Evolutionary conservation across 2,113 vertebrate species (phyloP), one percentile per base, ranked within the genome.

Genomic region (Choloepus hoffmanni): DNA sequence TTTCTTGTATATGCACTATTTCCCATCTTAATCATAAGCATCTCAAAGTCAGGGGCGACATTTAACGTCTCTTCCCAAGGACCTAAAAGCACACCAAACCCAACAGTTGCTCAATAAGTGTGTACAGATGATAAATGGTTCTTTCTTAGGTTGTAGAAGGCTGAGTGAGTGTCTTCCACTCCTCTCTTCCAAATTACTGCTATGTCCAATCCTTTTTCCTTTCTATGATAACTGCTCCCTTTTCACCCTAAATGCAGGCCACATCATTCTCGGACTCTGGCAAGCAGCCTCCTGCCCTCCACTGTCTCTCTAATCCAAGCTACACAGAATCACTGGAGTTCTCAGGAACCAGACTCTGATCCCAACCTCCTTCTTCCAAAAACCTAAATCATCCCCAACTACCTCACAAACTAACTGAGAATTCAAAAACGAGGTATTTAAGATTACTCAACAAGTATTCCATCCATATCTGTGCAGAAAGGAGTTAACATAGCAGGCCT

Each of bases 301-400:
- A 0, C 60, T 77, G n/a, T 55, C 65, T 36, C 79, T 90, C 53
- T 72, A 62, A 92, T n/a, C n/a, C 21, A 92, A 65, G 30, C 58
- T 45, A 12, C 62, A 74, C n/a, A 26, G 63, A 55, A 16, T 74
- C 91, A 72, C 26, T 11, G 11, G 84, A 45, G 30, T 84, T n/a
- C 45, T 48, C 30, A 55, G 53, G 62, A 50, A 36, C 53, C 53
- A 65, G 72, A 63, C 89, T 76, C 30, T 26, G 50, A 88, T 60
- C 65, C 82, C 72, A 53, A 45, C 60, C 72, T 76, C 63, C 40
- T 70, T 36, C 70, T 82, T 95, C 65, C n/a, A 85, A 55, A 94
- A 92, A 50, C 60, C 33, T 36, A 50, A 78, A 14, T 7, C 30
- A 90, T 65, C 58, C 48, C 45, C 72, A 76, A 5, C 23, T 0